Base-by-base conservation (phyloP, 92 coral and sea anemone species). In the Phymanthus crucifer region DNA sequence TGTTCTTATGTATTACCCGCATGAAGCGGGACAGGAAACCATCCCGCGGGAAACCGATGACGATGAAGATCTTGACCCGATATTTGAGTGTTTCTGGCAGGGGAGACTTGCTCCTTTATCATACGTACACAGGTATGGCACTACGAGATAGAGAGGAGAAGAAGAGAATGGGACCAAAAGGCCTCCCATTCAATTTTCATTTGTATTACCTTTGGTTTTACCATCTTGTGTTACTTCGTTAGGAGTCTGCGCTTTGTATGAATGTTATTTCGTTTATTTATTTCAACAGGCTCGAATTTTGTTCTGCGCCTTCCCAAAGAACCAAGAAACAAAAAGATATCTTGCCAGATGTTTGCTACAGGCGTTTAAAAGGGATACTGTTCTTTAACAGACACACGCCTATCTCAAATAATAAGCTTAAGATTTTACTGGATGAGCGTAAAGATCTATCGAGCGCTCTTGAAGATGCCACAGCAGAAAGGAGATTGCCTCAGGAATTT, bases 61-160 rank as follows among this genome's bases (percentile, higher is more conserved):
- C 14, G 93, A 82, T 0, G 89, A 84, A 14, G 85, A 84, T 72
- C 61, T 73, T 13, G 97, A 92, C 29, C 97, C 97, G 27, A 78
- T 92, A 43, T 92, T 92, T 81, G 97, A 92, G 61, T 92, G 97
- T 78, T 92, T 92, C 82, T 92, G 97, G 97, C 97, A 92, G 66
- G 97, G 97, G 46, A 67, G 97, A 73, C 87, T 92, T 74, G 97
- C 97, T 1, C 97, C 97, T 18, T 86, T 92, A 26, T 92, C 97
- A 21, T 92, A 89, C 43, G 97, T 92, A 61, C 97, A 92, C 80
- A 90, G 86, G 97, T 92, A 72, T 52, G 27, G 50, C 10, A 54
- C 31, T n/a, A 24, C 10, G 48, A 43, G 14, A 11, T 10, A 43
- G 48, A 17, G 8, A 0, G 14, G 14, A 43, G 14, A 43, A 43